These are phyloP conservation scores for Manis crassicaudata DNA, from an alignment of 2,797 vertebrate genomes.

Conservation along the genomic window DNA sequence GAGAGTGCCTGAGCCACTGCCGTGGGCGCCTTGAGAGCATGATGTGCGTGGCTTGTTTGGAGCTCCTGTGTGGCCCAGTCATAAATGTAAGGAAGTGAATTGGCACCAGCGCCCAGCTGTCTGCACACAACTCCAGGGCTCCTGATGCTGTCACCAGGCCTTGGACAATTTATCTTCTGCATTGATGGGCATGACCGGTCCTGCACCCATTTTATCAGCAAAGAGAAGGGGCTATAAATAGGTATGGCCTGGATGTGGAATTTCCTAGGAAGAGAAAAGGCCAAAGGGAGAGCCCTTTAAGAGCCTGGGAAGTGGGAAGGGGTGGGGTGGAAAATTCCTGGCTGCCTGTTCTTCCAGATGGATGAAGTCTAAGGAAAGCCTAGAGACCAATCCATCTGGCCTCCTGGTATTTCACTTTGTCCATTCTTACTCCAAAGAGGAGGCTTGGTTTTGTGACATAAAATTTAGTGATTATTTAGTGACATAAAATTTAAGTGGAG, in stretches of 20 bases:
- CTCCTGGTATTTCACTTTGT: not conserved
- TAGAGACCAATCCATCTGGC: not conserved
- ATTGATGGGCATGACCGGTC: not conserved
- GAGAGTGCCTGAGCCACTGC: not conserved
- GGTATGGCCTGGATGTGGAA: constrained; percentile 61
- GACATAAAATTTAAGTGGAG: not conserved
- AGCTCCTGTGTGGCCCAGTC: not conserved
- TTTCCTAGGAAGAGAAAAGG: constrained; percentile 45
- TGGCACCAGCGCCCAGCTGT: not conserved
- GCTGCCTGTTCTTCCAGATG: not conserved
- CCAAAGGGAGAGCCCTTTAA: constrained; percentile 17
- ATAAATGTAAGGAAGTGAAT: not conserved
- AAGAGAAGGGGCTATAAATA: constrained; percentile 58
- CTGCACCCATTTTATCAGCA: not conserved
- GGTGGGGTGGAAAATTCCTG: not conserved
- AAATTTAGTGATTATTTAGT: not conserved
- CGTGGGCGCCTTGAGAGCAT: not conserved
- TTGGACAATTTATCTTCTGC: not conserved
- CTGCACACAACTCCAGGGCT: not conserved
- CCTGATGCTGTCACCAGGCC: not conserved
- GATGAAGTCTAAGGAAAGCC: not conserved
- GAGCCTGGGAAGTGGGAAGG: not conserved
- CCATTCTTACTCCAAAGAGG: not conserved
- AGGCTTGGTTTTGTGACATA: not conserved
- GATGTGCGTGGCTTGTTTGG: not conserved